Percentiles rank a stretch among this genome's conserved stretches.
These are phyloP conservation scores for Zonotrichia leucophrys DNA, from an alignment of 2,113 vertebrate species.

Conservation along the genomic window DNA sequence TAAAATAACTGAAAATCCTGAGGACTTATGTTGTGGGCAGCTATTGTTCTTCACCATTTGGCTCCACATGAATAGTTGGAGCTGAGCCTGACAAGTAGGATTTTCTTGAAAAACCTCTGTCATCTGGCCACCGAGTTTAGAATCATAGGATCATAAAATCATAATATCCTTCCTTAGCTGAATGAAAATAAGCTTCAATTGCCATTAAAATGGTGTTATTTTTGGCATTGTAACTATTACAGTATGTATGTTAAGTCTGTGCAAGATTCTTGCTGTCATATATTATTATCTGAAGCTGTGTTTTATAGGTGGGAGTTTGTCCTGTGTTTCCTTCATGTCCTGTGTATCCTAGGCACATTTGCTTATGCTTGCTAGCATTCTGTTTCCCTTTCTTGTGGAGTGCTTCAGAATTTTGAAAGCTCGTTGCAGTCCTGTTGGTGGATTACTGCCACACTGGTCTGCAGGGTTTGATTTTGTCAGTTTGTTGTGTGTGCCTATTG, in stretches of 20 bases:
- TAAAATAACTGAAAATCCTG: not conserved
- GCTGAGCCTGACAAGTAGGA: not conserved
- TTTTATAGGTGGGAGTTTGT: not conserved
- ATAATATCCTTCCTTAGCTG: not conserved
- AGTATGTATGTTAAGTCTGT: not conserved
- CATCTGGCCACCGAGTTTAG: not conserved
- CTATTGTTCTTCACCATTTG: not conserved
- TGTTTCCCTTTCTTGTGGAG: not conserved
- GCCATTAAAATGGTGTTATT: not conserved
- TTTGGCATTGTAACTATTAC: not conserved
- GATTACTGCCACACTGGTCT: not conserved
- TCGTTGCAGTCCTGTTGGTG: not conserved
- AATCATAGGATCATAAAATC: not conserved
- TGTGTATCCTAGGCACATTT: not conserved
- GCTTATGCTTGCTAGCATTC: not conserved
- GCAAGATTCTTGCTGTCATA: not conserved
- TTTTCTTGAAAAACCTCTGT: not conserved
- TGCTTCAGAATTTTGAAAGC: not conserved
- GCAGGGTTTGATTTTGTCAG: not conserved
- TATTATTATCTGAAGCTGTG: not conserved
- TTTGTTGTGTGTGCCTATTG: not conserved
- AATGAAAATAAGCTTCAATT: not conserved
- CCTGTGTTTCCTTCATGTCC: not conserved
- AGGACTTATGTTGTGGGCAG: accelerated
- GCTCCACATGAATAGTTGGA: not conserved